A percentile compares a stretch with the other conserved stretches of the same genome.
Evolutionary conservation across 2,888 invertebrate species (phyloP).

Genomic region (Melieria omissa): DNA sequence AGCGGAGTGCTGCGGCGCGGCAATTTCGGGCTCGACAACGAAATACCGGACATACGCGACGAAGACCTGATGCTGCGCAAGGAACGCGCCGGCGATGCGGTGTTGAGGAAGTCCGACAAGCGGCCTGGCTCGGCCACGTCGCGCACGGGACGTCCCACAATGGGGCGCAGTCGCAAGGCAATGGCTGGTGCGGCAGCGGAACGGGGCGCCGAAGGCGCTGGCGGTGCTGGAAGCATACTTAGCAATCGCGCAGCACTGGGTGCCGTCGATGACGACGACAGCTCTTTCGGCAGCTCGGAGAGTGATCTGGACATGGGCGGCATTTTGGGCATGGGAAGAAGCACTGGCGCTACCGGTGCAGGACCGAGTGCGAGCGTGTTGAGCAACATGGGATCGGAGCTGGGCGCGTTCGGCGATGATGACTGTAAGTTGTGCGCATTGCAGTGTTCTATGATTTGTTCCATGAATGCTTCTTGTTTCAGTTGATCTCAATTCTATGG

Average conservation of each 20-base stretch:
- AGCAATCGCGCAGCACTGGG: conserved; percentile 41
- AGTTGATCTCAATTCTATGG: conserved; percentile 65
- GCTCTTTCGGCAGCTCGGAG: conserved; percentile 64
- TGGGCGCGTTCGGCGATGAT: conserved; percentile 40
- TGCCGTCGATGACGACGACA: conserved; percentile 58
- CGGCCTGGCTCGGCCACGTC: conserved; percentile 55
- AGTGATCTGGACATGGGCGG: conserved; percentile 63
- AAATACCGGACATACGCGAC: conserved; percentile 58
- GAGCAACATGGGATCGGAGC: conserved; percentile 26
- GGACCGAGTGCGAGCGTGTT: conserved; percentile 24
- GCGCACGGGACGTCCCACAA: conserved; percentile 63
- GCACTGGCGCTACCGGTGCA: not conserved
- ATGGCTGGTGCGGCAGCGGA: conserved; percentile 29
- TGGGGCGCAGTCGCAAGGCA: conserved; percentile 59
- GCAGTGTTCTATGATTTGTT: not conserved
- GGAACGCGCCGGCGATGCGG: not conserved
- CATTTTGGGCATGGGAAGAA: conserved; percentile 52
- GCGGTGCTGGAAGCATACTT: conserved; percentile 36
- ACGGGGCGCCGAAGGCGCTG: conserved; percentile 24
- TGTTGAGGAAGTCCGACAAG: conserved; percentile 41
- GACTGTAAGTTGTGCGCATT: conserved; percentile 48
- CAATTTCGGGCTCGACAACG: conserved; percentile 54
- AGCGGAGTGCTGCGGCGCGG: conserved; percentile 31
- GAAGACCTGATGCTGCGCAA: conserved; percentile 54
- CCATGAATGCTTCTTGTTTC: conserved; percentile 16